Base-by-base conservation (phyloP, 2,797 vertebrate species). In the Enteromius fasciolatus region DNA sequence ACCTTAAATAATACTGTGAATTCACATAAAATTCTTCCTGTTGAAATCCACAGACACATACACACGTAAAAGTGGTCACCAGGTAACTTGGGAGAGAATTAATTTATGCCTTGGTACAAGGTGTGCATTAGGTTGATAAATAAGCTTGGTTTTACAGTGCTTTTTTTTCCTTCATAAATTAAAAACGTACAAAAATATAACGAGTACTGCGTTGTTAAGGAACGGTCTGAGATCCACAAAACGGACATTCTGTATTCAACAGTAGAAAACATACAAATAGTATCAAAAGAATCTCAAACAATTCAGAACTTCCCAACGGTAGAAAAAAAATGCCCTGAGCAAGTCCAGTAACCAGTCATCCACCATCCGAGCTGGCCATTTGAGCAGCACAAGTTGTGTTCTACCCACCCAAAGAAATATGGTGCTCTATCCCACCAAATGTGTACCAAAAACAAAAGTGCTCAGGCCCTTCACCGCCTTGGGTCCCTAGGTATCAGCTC, bases 141-240 rank as follows among this genome's bases (percentile, higher is more conserved):
- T 93, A 92, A 88, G 14, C 84, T 92, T 94, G 91, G 93, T 93
- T 91, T 90, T 90, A 89, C 94, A 95, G 93, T 94, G 93, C 93
- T 92, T 94, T 92, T 94, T 83, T 48, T 48, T 88, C 88, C 84
- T 90, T 87, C 86, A 95, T 94, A 94, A 94, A 92, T 94, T 92
- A 92, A 93, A 90, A 66, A 86, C 67, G 17, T 85, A 92, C 85
- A 83, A 74, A 86, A 69, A 91, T 91, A 92, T 92, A 92, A 89
- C 88, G 75, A 9, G 78, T 89, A 89, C 89, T 89, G 36, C 85
- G 78, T 70, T 88, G 90, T 90, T 89, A 90, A 88, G 87, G 57
- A 84, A 59, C 61, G 66, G 82, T 88, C 84, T 0, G n/a, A 75
- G 80, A 87, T 86, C 88, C 54, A 64, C 41, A 63, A 89, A 87